These are phyloP conservation scores for Sturnus vulgaris DNA, from an alignment of 2,113 vertebrate genomes.

Conservation along the genomic window DNA sequence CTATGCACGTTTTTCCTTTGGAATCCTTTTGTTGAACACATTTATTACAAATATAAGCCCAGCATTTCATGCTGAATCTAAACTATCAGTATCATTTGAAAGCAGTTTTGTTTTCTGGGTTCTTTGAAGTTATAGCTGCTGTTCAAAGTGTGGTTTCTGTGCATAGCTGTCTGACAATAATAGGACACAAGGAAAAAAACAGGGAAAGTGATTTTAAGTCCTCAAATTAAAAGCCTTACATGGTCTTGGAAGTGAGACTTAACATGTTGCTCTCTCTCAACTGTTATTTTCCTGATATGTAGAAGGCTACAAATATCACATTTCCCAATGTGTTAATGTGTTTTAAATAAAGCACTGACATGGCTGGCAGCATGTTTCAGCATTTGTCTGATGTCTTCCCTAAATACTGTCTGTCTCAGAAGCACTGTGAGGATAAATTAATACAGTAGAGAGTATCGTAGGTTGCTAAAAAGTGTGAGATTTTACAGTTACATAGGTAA, in stretches of 20 bases:
- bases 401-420: constrained; percentile 12
- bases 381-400: constrained; percentile 14
- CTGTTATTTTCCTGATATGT: not conserved
- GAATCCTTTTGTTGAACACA: not conserved
- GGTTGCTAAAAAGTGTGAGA: not conserved
- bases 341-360: constrained; percentile 27
- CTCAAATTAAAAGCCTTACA: not conserved
- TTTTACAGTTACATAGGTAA: not conserved
- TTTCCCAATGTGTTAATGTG: not conserved
- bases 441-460: not conserved
- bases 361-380: constrained; percentile 38
- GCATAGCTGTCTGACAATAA: not conserved
- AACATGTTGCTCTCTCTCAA: not conserved
- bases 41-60: not conserved
- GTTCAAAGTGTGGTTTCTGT: not conserved
- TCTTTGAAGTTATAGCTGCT: not conserved
- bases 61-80: not conserved
- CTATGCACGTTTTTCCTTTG: not conserved
- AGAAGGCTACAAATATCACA: not conserved
- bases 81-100: not conserved
- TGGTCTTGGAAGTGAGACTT: constrained; percentile 3
- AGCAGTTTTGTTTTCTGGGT: not conserved
- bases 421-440: constrained; percentile 24
- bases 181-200: not conserved
- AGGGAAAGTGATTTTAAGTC: not conserved